These are phyloP conservation scores for Nesogale talazaci DNA, from an alignment of 2,113 vertebrate species.

Conservation along the genomic window DNA sequence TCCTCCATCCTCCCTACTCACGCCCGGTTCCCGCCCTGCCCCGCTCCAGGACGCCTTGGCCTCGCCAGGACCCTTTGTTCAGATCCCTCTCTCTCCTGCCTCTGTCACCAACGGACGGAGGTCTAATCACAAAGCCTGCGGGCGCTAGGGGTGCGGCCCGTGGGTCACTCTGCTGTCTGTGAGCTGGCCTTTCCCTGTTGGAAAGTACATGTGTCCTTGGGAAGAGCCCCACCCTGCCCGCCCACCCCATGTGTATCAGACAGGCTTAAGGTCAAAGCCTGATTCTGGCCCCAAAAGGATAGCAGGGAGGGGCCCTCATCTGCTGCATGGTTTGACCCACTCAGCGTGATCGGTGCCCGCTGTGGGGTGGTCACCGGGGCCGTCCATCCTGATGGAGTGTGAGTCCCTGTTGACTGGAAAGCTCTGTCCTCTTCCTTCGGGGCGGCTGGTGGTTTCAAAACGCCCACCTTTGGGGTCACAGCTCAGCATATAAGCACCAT, in stretches of 20 bases:
- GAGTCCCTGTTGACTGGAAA: too few species aligned
- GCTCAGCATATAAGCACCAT: too few species aligned
- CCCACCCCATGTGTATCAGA: not conserved
- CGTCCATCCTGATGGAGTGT: rapidly evolving
- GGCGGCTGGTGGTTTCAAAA: too few species aligned
- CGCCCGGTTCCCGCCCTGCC: not conserved
- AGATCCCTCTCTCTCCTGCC: not conserved
- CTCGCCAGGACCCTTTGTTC: not conserved
- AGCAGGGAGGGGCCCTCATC: not conserved
- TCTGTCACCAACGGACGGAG: not conserved
- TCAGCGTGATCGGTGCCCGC: not conserved
- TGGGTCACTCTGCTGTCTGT: too few species aligned
- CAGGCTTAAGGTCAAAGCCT: not conserved
- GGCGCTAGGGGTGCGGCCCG: too few species aligned
- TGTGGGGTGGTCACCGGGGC: too few species aligned
- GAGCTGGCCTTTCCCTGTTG: not conserved
- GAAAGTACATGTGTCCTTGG: too few species aligned
- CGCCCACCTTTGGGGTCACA: too few species aligned
- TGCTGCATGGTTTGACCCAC: not conserved
- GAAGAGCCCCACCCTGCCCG: not conserved
- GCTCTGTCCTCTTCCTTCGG: too few species aligned
- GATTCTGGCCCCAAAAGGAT: not conserved
- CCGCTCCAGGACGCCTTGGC: not conserved
- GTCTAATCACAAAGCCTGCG: not conserved
- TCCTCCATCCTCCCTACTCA: not conserved